Evolutionary conservation across 2,888 invertebrate genomes (phyloP), one percentile per base, ranked within the genome.

Genomic region (Drosophila quinaria): DNA sequence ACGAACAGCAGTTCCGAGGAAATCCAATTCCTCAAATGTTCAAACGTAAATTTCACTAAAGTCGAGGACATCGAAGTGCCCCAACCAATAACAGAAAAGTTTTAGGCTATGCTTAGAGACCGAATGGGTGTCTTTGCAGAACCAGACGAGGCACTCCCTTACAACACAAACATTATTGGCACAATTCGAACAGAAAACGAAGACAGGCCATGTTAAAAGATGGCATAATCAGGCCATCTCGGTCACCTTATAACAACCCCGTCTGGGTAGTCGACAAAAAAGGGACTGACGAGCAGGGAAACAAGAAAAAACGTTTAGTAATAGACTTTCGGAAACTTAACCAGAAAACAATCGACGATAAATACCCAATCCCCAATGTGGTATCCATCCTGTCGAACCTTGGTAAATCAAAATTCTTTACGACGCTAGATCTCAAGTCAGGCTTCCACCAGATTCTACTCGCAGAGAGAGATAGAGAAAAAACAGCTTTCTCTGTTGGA

Each of bases 221-320:
- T 25, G 44, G 44, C 13, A 44, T 44, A n/a, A 44, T 44, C 22
- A 11, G 44, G n/a, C 44, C 44, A 13, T 44, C 44, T 6, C 22
- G 44, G 22, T 44, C 44, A 11, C 22, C 44, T 3, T 44, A 44
- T 0, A 44, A 44, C 5, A 22, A 44, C 15, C 39, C n/a, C 8
- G 39, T 39, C 8, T 39, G 39, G 39, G 15, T 39, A 39, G 39
- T 39, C 3, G 39, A 39, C 3, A 39, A 25, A 25, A 46, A 46
- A n/a, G 25, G n/a, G 4, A 46, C 19, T 9, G 19, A 11, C 3
- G 6, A 44, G 22, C 19, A 22, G 13, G 22, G 8, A 25, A 46
- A 9, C 4, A 15, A 11, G 9, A 29, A 29, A 29, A 47, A 47
- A 10, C 29, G 47, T 5, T 4, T 29, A 2, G 47, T 47, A 29